Conservation (phyloP, 2,113 vertebrate species). For the Raja brachyura region DNA sequence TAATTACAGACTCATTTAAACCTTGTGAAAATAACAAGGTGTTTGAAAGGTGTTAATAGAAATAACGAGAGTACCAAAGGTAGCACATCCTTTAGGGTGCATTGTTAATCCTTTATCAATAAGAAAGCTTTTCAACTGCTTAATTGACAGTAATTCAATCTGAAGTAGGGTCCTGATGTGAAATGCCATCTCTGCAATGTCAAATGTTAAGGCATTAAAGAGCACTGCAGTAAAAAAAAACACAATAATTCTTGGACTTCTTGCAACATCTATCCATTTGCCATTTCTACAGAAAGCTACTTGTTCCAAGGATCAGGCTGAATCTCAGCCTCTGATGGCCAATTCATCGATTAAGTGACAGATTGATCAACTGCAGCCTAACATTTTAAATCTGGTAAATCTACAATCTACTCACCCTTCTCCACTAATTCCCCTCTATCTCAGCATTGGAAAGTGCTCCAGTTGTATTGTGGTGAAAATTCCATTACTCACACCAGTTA, state of each 20-base stretch:
- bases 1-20: too few relatives aligned
- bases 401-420: slow-evolving; percentile 11
- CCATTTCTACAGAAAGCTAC: not conserved
- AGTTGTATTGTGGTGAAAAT: not conserved
- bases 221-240: not conserved
- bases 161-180: too few relatives aligned
- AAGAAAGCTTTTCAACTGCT: not conserved
- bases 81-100: not conserved
- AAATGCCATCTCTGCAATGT: too few relatives aligned
- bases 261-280: not conserved
- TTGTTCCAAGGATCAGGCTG: not conserved
- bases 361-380: not conserved
- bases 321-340: not conserved
- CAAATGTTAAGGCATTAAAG: not conserved
- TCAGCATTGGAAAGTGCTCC: not conserved
- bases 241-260: not conserved
- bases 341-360: slow-evolving; percentile 5
- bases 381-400: not conserved
- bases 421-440: not conserved
- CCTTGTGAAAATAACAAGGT: not conserved
- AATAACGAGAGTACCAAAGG: not conserved
- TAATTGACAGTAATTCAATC: not conserved
- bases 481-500: not conserved
- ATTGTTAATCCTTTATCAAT: not conserved
- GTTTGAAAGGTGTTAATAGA: not conserved